A percentile compares a stretch with the other conserved stretches of the same genome.
phyloP scores from a whole-genome alignment of 2,113 vertebrate genomes.

The Salvelinus sp. region DNA sequence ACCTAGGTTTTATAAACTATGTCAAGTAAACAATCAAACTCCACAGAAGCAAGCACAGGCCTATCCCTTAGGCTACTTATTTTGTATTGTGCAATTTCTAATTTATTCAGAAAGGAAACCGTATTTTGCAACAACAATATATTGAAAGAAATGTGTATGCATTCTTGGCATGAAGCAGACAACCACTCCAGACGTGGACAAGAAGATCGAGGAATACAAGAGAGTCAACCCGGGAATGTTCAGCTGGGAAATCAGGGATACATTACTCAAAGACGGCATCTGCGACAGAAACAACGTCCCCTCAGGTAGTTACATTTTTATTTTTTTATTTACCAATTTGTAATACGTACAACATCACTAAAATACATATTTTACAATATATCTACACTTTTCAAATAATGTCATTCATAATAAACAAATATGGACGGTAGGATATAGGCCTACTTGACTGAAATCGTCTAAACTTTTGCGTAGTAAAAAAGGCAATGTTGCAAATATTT shows the following conservation, averaged over 20 bases:
- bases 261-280: conserved; percentile 92
- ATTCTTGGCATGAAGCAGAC: conserved; percentile 82
- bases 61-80: too few species aligned
- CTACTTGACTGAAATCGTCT: not conserved
- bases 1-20: not conserved
- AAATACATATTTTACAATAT: not conserved
- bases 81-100: too few species aligned
- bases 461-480: not conserved
- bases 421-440: not conserved
- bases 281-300: conserved; percentile 96
- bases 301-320: conserved; percentile 81
- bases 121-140: not conserved
- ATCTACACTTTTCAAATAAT: not conserved
- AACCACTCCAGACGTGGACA: conserved; percentile 91
- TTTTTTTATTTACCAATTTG: not conserved
- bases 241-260: conserved; percentile 98
- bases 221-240: conserved; percentile 96
- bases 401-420: not conserved
- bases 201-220: conserved; percentile 98
- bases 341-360: not conserved
- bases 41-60: not conserved
- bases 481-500: not conserved
- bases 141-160: not conserved
- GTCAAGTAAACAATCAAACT: not conserved
- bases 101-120: not conserved